Evolutionary conservation across 2,888 invertebrate genomes (phyloP), one percentile per base, ranked within the genome.

Genomic region (Camponotus fellah): DNA sequence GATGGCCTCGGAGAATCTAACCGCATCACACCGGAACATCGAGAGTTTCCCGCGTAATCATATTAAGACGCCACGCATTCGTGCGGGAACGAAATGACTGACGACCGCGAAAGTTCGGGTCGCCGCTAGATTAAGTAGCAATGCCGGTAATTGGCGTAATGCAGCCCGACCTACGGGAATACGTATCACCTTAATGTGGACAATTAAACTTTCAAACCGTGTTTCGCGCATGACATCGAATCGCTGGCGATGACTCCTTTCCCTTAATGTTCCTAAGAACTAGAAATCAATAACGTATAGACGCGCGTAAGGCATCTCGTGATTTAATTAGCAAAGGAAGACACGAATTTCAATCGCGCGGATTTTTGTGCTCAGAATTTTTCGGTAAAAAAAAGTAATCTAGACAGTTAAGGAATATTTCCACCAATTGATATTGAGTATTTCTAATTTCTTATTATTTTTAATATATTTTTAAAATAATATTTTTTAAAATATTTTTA

Each of bases 161-260:
- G 64, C 58, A 53, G 37, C 17, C 10, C n/a, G 14, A 62, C 37
- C 14, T 58, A 66, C 34, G 21, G 49, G 8, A 53, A 53, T 26
- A 26, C 8, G 56, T 37, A 68, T 49, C 58, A 12, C 12, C 56
- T 82, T 77, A 75, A 65, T 34, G 58, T n/a, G 46, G 53, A 17
- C 62, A 72, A 85, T 83, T 85, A 85, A 85, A 85, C 43, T 83
- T 85, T 85, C 79, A 64, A 83, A 68, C 64, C 58, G 26, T 37
- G 21, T 46, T 58, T 34, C 84, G 32, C 14, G 21, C 32, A 32
- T 37, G 1, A 4, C n/a, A 26, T 17, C 21, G 26, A 64, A 71
- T 34, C 14, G 46, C 34, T 34, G 21, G 14, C 32, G 60, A 58
- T 17, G 34, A 8, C 12, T 43, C 26, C 37, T 46, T 26, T 46